Evolutionary conservation across 1,140 invertebrate species (phyloP).

Genomic region (Penaeus indicus): DNA sequence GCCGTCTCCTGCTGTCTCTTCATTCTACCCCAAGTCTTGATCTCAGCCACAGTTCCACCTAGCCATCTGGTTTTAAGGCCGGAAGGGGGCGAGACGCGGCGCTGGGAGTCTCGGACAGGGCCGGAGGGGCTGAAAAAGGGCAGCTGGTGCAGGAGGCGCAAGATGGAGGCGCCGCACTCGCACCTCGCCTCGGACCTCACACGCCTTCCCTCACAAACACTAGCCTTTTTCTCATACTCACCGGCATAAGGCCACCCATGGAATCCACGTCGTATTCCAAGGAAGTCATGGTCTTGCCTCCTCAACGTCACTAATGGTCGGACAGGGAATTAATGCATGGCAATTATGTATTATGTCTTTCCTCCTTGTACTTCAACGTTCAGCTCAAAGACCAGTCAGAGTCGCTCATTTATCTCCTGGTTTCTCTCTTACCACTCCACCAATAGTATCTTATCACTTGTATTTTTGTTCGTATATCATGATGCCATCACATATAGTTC

Average conservation of each 20-base stretch:
- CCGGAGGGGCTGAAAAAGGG: no score
- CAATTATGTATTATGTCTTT: slow-evolving; percentile 33
- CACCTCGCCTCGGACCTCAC: slow-evolving; percentile 29
- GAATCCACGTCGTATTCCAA: slow-evolving; percentile 60
- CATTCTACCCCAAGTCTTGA: no score
- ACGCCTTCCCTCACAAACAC: neutral
- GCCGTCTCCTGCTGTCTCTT: no score
- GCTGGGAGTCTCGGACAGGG: neutral
- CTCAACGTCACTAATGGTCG: slow-evolving; percentile 25
- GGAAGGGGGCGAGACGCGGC: neutral
- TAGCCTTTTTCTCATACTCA: slow-evolving; percentile 28
- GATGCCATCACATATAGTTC: slow-evolving; percentile 38
- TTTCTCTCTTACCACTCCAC: slow-evolving; percentile 42
- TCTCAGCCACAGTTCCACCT: no score
- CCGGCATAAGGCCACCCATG: slow-evolving; percentile 60
- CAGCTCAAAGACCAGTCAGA: slow-evolving; percentile 53
- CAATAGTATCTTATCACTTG: neutral
- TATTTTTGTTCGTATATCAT: slow-evolving; percentile 46
- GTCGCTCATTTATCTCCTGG: slow-evolving; percentile 58
- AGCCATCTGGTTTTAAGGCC: no score
- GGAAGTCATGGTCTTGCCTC: slow-evolving; percentile 53
- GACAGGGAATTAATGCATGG: slow-evolving; percentile 50
- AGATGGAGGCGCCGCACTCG: slow-evolving; percentile 57
- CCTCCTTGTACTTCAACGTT: slow-evolving; percentile 49
- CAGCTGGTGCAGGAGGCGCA: neutral